Percentiles rank a stretch among this genome's conserved stretches.
These are phyloP conservation scores for Microtus ochrogaster DNA, from an alignment of 2,113 vertebrate species.

Conservation along the genomic window DNA sequence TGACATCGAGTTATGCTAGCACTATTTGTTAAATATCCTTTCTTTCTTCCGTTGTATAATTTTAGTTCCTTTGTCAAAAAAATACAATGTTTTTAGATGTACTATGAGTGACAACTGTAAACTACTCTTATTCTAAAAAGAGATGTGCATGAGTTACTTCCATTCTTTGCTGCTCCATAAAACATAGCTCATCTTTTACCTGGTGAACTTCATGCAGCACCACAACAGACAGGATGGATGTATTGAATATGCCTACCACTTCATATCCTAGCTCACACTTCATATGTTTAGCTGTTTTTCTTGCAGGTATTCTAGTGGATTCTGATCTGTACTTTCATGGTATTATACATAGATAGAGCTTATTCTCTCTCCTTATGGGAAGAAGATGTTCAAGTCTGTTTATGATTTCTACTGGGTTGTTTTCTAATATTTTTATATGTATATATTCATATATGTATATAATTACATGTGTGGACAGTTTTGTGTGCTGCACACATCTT, in stretches of 20 bases:
- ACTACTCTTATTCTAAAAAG: background rate
- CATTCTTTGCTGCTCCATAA: background rate
- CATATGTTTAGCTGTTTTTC: background rate
- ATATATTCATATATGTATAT: background rate
- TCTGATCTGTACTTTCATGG: background rate
- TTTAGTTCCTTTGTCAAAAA: no score
- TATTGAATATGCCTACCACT: background rate
- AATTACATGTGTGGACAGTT: background rate
- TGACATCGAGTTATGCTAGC: no score
- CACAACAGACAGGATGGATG: no score
- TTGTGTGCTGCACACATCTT: conserved; percentile 1
- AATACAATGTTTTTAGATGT: background rate
- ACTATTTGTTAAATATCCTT: no score
- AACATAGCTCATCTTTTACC: background rate
- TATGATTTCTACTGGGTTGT: background rate
- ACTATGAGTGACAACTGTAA: background rate
- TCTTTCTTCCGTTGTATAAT: no score
- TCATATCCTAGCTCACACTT: background rate
- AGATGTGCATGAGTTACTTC: background rate
- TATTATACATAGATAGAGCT: background rate
- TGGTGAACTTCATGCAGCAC: no score
- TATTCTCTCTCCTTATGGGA: background rate
- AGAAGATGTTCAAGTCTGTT: background rate
- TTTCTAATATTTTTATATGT: conserved; percentile 24
- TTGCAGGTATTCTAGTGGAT: background rate